Base-by-base conservation (phyloP, 2,888 invertebrate species). In the Myathropa florea region DNA sequence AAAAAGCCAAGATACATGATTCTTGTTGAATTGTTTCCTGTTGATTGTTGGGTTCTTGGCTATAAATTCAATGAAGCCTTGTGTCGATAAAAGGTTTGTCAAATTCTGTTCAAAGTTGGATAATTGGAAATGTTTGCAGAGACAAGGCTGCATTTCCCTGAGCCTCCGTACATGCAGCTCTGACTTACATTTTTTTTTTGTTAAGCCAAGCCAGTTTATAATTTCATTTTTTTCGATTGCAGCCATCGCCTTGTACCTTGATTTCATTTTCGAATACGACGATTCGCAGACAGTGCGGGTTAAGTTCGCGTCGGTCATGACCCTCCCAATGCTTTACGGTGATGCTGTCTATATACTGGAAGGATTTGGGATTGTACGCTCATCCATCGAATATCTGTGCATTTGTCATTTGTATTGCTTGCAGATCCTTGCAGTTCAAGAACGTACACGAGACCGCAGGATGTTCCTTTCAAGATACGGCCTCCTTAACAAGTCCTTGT, bases 291-390 rank as follows among this genome's bases (percentile, higher is more conserved):
- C 92, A 10, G 90, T 91, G n/a, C 93, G 92, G 88, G 24, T 23
- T 0, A 85, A 89, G 2, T 72, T 94, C 89, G 94, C 94, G 65
- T 93, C 92, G 88, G 93, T 93, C 90, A 93, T 92, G 23, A 93
- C 94, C 82, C 93, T 96, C 88, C 97, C 98, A 0, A 93, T 97
- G 10, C 98, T 96, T 93, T 97, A 98, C 92, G 98, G 98, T 33
- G 97, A 97, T 4, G 97, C 97, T n/a, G 96, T 98, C 89, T 98
- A 97, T 91, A 96, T 98, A 21, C 95, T 98, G 89, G 98, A 98
- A 93, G 95, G 95, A 0, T 95, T 95, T 88, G 95, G 95, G 89
- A 95, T 95, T 94, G 97, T 97, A 91, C 94, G 95, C 9, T 10
- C 6, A 3, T 9, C 9, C 1, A 33, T 33, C 7, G 33, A 33